A percentile compares a stretch with the other conserved stretches of the same genome.
Evolutionary conservation across 2,797 vertebrate species (phyloP).

Genomic region (Acomys russatus): DNA sequence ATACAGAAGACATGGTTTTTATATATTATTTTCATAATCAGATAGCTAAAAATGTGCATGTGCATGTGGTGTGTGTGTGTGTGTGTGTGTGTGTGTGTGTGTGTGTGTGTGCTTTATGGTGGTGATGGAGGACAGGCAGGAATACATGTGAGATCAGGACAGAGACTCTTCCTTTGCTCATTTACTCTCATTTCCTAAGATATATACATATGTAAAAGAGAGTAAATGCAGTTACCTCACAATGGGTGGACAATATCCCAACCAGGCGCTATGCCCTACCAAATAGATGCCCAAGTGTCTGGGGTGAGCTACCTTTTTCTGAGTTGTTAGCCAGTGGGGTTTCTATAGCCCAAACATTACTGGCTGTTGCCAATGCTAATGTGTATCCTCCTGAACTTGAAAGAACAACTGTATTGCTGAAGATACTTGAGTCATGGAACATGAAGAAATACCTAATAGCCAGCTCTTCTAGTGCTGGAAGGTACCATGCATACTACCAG

Average conservation of each 20-base stretch:
- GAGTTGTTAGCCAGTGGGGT: background rate
- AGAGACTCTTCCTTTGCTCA: background rate
- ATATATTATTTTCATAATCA: background rate
- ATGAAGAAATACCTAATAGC: background rate
- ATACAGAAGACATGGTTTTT: slow-evolving; percentile 1
- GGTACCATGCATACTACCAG: background rate
- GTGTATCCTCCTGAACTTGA: background rate
- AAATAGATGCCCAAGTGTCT: background rate
- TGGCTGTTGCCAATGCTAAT: background rate
- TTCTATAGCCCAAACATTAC: background rate
- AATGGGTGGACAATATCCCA: background rate
- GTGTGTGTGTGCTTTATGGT: background rate
- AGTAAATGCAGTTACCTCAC: background rate
- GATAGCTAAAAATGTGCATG: background rate
- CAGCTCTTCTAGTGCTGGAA: background rate
- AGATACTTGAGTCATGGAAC: background rate
- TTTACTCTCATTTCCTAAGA: background rate
- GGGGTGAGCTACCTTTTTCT: background rate
- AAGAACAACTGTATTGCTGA: background rate
- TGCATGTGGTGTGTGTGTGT: too few species aligned
- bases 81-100: background rate
- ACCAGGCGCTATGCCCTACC: background rate
- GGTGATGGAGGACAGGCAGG: background rate
- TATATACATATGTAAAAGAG: background rate
- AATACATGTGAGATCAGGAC: background rate